phyloP scores from a whole-genome alignment of 2,888 invertebrate species.

The Branchellion lobata region DNA sequence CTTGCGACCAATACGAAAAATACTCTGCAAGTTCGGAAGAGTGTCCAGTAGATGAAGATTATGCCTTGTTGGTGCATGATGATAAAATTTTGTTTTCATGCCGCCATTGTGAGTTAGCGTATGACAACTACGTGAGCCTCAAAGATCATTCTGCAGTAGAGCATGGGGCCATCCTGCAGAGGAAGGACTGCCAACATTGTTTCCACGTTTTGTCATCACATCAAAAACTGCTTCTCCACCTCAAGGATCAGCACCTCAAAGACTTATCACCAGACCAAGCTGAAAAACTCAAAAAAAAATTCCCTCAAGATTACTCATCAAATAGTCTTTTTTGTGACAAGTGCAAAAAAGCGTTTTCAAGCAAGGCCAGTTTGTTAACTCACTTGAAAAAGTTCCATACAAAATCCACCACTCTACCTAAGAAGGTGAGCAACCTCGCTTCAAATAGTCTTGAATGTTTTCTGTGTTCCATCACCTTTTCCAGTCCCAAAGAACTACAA shows the following conservation, averaged over 20 bases:
- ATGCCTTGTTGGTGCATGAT: background rate
- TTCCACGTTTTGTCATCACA: background rate
- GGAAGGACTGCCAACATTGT: conserved; percentile 36
- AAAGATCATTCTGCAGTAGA: conserved; percentile 22
- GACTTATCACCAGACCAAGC: background rate
- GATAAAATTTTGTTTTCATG: conserved; percentile 20
- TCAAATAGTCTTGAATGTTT: background rate
- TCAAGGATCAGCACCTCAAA: conserved; percentile 23
- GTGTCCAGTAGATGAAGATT: background rate
- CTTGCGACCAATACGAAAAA: too few relatives aligned
- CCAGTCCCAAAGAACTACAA: conserved; percentile 1
- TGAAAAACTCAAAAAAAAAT: background rate
- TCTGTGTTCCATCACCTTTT: conserved; percentile 15
- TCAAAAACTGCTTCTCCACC: conserved; percentile 16
- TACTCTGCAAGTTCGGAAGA: background rate
- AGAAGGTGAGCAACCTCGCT: background rate
- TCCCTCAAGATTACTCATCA: background rate
- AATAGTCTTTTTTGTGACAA: background rate
- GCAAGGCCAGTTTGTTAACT: background rate
- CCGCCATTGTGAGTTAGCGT: background rate
- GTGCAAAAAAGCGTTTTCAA: conserved; percentile 7
- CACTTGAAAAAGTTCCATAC: conserved; percentile 11
- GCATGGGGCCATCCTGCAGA: conserved; percentile 8
- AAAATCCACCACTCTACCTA: background rate
- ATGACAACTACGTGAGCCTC: conserved; percentile 26